Evolutionary conservation across 2,113 vertebrate genomes (phyloP).

Genomic region (Syngnathus scovelli): DNA sequence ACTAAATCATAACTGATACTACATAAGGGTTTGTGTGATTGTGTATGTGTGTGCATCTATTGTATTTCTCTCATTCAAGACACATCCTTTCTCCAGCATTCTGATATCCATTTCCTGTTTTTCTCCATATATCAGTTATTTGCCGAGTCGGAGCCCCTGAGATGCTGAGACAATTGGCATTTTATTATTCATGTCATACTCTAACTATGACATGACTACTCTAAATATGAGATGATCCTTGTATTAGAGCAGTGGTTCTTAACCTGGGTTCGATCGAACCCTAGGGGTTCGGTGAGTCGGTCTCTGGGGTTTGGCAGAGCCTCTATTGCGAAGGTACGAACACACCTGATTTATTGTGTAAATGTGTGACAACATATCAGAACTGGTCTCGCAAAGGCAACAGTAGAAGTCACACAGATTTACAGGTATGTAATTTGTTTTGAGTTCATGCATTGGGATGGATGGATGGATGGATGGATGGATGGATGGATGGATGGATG

Average conservation of each 20-base stretch:
- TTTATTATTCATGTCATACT: neutral
- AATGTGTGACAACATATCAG: no score
- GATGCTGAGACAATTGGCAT: slow-evolving; percentile 23
- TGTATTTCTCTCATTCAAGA: slow-evolving; percentile 44
- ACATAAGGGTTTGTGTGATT: slow-evolving; percentile 13
- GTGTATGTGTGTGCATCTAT: slow-evolving; percentile 4
- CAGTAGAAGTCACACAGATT: no score
- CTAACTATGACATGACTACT: neutral
- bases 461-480: no score
- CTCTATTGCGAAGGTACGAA: no score
- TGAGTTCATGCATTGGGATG: no score
- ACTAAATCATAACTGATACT: slow-evolving; percentile 34
- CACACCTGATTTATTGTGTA: no score
- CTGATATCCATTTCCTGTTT: slow-evolving; percentile 55
- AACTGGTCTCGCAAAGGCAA: no score
- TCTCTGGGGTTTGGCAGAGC: no score
- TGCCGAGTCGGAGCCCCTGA: slow-evolving; percentile 31
- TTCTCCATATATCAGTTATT: slow-evolving; percentile 51
- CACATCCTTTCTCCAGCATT: slow-evolving; percentile 35
- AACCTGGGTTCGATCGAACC: no score
- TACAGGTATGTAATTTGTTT: no score
- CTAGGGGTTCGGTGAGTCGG: no score
- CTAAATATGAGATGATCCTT: neutral
- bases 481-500: no score
- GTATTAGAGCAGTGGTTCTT: neutral